Evolutionary conservation across 1,140 invertebrate genomes (phyloP), one percentile per base, ranked within the genome.

Genomic region (Tetramorium simillimum): DNA sequence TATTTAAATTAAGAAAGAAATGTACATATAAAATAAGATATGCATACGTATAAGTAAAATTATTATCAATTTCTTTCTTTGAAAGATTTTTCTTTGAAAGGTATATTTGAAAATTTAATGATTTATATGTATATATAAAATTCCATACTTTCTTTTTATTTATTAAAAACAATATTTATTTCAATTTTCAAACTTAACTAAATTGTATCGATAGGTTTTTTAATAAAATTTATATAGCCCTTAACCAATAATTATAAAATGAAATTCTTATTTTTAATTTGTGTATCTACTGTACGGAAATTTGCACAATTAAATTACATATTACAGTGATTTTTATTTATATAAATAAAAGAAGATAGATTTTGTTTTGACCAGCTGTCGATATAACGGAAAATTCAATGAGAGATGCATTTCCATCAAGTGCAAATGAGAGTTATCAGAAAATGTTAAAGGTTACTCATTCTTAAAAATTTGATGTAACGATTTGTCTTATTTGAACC

Each of bases 361-460:
- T 46, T 24, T 21, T 60, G 0, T 1, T 10, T 37, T 82, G 9
- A 82, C 67, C 67, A 37, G 24, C 40, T 33, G 37, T 10, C 18
- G 80, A 60, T 73, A 82, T 18, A 60, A 9, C 3, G 24, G 67
- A 46, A 73, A 73, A 73, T 60, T 10, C 40, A 24, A 14, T 4
- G 28, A 5, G 7, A 33, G 21, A 4, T 33, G 46, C 21, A 12
- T 10, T 43, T 10, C 49, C 21, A 4, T 73, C 6, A 46, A 70
- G 3, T 43, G 10, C 1, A 37, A 24, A 65, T 49, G 18, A 0
- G 3, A 69, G 14, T 40, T n/a, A 63, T 14, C 16, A 33, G 28
- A 2, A n/a, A 40, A 21, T 4, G 33, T 33, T 33, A 0, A 18
- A 40, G 24, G 33, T 12, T 40, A 21, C 40, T 24, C 43, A 28